A percentile compares a stretch with the other conserved stretches of the same genome.
These are phyloP conservation scores for Arbacia lixula DNA, from an alignment of 53 echinoderm and acorn worm species.

Conservation along the genomic window DNA sequence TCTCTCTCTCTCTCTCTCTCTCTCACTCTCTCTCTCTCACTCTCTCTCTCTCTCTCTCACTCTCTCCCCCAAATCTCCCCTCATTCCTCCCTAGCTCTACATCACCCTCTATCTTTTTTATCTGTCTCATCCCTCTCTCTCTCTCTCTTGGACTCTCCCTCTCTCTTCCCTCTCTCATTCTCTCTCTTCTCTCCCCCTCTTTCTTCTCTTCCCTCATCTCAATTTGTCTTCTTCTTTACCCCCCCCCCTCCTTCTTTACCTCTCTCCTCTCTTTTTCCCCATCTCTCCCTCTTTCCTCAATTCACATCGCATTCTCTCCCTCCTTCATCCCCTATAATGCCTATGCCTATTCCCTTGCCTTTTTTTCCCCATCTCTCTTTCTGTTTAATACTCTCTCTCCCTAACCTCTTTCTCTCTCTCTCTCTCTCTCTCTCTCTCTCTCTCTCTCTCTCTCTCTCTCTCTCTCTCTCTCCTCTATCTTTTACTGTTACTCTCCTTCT, in stretches of 20 bases:
- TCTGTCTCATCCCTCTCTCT: background rate
- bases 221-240: background rate
- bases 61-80: background rate
- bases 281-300: too few species aligned
- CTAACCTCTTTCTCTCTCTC: background rate
- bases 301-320: too few species aligned
- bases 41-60: background rate
- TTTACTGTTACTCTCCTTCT: background rate
- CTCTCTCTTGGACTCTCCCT: too few species aligned
- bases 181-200: conserved; percentile 1
- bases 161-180: conserved; percentile 12
- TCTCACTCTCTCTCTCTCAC: background rate
- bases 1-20: background rate
- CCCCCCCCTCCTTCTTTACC: background rate
- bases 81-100: background rate
- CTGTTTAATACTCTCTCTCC: background rate
- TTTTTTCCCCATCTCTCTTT: background rate
- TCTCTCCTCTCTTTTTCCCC: background rate
- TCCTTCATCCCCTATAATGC: too few species aligned
- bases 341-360: too few species aligned
- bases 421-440: background rate
- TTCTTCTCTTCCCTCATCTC: background rate
- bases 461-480: background rate
- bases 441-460: background rate
- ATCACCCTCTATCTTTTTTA: background rate